Percentiles rank a stretch among this genome's conserved stretches.
Conservation (phyloP, 2,113 vertebrate genomes). For the Daubentonia madagascariensis region DNA sequence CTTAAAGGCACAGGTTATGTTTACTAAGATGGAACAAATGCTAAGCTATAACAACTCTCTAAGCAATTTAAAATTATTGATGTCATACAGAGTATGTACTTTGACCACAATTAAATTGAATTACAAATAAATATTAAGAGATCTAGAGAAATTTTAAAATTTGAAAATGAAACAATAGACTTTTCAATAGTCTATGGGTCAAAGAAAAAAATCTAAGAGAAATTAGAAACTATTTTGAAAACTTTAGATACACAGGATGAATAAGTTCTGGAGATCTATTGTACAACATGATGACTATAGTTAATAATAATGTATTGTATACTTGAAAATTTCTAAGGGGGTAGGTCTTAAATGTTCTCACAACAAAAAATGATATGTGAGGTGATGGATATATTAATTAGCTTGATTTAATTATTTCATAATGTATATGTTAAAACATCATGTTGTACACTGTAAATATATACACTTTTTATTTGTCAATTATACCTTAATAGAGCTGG, state of each 20-base stretch:
- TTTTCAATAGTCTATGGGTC: neutral
- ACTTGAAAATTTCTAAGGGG: neutral
- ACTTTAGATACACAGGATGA: neutral
- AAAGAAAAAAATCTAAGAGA: neutral
- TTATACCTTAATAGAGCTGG: neutral
- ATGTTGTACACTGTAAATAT: too few relatives aligned
- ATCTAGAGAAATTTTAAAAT: neutral
- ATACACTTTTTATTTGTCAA: neutral
- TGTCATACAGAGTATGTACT: neutral
- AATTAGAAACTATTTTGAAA: constrained; percentile 6
- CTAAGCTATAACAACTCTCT: neutral
- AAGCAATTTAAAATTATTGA: neutral
- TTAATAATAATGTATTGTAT: neutral
- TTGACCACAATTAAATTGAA: neutral
- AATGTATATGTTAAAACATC: neutral
- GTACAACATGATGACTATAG: neutral
- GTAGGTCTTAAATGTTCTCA: neutral
- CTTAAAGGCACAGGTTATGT: neutral
- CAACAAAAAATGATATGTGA: neutral
- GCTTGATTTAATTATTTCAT: neutral
- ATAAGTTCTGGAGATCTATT: neutral
- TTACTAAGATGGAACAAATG: neutral
- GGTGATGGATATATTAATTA: neutral
- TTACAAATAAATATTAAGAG: neutral
- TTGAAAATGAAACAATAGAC: neutral